A percentile compares a stretch with the other conserved stretches of the same genome.
phyloP scores from a whole-genome alignment of 1,140 invertebrate genomes.

The Arion vulgaris region DNA sequence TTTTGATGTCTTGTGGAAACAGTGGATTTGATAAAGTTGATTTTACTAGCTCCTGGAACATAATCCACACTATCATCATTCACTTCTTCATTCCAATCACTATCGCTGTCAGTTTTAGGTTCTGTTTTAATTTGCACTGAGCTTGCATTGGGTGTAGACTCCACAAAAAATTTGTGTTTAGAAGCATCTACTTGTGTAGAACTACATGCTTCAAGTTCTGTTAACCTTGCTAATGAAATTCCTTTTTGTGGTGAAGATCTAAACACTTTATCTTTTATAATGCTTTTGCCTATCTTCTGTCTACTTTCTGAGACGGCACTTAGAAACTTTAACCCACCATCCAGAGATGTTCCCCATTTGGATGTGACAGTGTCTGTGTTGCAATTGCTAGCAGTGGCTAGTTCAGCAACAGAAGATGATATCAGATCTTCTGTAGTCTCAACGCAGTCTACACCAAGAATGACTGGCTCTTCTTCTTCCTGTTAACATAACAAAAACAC shows the following conservation, averaged over 20 bases:
- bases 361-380: background rate
- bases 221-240: background rate
- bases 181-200: background rate
- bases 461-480: conserved; percentile 42
- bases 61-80: conserved; percentile 41
- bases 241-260: conserved; percentile 19
- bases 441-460: conserved; percentile 37
- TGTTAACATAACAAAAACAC: conserved; percentile 9
- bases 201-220: background rate
- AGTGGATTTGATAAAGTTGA: background rate
- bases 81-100: conserved; percentile 35
- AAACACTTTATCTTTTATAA: conserved; percentile 5
- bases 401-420: background rate
- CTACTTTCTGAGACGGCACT: conserved; percentile 38
- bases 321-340: conserved; percentile 28
- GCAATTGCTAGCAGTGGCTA: background rate
- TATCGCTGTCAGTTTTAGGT: conserved; percentile 25
- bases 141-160: background rate
- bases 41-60: conserved; percentile 1
- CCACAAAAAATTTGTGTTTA: background rate
- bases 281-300: conserved; percentile 36
- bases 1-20: background rate
- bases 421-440: conserved; percentile 37
- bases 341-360: conserved; percentile 11
- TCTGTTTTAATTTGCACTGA: conserved; percentile 7